Evolutionary conservation across 2,113 vertebrate genomes (phyloP).

Genomic region (Thermophis baileyi): DNA sequence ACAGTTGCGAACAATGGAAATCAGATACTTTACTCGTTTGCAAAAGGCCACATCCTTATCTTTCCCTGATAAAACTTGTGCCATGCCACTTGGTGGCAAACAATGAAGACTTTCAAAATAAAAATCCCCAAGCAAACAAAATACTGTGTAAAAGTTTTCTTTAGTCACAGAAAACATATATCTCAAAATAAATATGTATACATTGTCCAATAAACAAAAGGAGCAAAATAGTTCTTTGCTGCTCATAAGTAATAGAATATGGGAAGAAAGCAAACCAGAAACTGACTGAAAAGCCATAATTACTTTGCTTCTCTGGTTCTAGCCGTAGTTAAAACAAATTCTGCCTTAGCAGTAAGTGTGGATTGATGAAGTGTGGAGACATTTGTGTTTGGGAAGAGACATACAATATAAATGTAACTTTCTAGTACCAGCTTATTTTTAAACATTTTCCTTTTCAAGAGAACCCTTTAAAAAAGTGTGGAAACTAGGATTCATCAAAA

Average conservation of each 20-base stretch:
- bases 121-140: neutral
- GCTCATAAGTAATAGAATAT: neutral
- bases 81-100: constrained; percentile 39
- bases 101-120: constrained; percentile 44
- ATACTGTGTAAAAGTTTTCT: constrained; percentile 15
- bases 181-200: neutral
- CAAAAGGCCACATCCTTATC: constrained; percentile 36
- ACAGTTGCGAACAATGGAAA: constrained; percentile 42
- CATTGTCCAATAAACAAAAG: neutral
- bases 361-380: neutral
- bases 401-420: neutral
- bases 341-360: neutral
- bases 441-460: neutral
- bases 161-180: constrained; percentile 21
- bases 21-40: constrained; percentile 25
- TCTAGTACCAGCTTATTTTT: neutral
- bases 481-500: constrained; percentile 55
- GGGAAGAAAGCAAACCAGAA: neutral
- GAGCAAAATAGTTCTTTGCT: neutral
- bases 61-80: constrained; percentile 24
- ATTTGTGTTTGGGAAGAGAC: neutral
- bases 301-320: neutral
- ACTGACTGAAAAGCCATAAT: neutral
- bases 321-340: neutral
- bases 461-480: constrained; percentile 36